Evolutionary conservation across 1,140 invertebrate genomes (phyloP).

Genomic region (Psix sp.): DNA sequence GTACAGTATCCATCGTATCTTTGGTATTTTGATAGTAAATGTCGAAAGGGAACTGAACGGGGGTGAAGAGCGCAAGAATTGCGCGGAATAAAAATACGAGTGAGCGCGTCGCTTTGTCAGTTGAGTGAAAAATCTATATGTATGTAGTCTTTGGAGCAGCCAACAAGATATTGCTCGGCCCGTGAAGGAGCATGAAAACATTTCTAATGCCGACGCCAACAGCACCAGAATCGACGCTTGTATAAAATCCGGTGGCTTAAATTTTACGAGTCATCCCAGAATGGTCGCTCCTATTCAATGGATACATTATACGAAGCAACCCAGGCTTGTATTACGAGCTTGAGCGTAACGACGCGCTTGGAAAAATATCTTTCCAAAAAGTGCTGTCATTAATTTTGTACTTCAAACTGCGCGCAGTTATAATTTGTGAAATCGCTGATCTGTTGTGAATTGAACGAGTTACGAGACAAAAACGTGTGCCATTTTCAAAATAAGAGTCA

Average conservation of each 20-base stretch:
- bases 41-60: too few species aligned
- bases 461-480: too few species aligned
- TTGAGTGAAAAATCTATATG: conserved; percentile 19
- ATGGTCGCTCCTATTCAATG: conserved; percentile 40
- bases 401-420: conserved; percentile 22
- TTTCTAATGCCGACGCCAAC: conserved; percentile 41
- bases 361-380: conserved; percentile 47
- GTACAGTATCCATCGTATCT: conserved; percentile 14
- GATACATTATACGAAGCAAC: conserved; percentile 37
- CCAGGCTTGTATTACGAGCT: conserved; percentile 25
- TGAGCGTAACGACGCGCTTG: conserved; percentile 28
- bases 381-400: conserved; percentile 35
- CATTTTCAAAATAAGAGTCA: too few species aligned
- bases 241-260: conserved; percentile 46
- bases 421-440: conserved; percentile 38
- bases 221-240: conserved; percentile 35
- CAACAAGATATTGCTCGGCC: conserved; percentile 24
- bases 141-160: conserved; percentile 6
- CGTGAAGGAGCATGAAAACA: conserved; percentile 43
- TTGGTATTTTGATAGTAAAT: conserved; percentile 31
- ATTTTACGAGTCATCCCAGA: conserved; percentile 44
- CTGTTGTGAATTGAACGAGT: conserved; percentile 26
- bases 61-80: conserved; percentile 9
- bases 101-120: conserved; percentile 26
- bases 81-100: conserved; percentile 32